Evolutionary conservation across 2,888 invertebrate genomes (phyloP).

Genomic region (Nebria salina): DNA sequence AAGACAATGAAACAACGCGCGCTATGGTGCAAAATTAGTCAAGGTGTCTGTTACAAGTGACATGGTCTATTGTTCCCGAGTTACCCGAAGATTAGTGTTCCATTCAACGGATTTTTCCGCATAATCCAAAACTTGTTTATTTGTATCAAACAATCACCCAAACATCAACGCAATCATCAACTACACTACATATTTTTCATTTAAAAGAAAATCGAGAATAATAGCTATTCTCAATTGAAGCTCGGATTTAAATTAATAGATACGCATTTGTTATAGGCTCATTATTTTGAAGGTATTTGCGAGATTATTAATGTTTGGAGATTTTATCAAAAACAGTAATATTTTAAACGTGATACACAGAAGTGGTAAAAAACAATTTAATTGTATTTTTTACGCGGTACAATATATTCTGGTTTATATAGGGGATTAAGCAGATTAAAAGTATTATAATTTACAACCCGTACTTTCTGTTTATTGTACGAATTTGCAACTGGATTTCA

Average conservation of each 20-base stretch:
- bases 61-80: constrained; percentile 38
- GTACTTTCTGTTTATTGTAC: too few relatives aligned
- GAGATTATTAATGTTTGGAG: constrained; percentile 29
- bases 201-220: neutral
- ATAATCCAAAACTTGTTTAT: constrained; percentile 7
- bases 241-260: neutral
- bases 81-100: constrained; percentile 39
- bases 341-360: too few relatives aligned
- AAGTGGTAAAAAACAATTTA: too few relatives aligned
- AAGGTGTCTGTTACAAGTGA: constrained; percentile 44
- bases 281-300: constrained; percentile 41
- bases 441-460: too few relatives aligned
- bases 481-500: too few relatives aligned
- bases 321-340: constrained; percentile 11
- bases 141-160: constrained; percentile 16
- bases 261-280: constrained; percentile 32
- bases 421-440: too few relatives aligned
- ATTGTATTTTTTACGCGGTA: too few relatives aligned
- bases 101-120: constrained; percentile 5
- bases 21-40: constrained; percentile 27
- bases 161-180: constrained; percentile 24
- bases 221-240: too few relatives aligned
- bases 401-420: too few relatives aligned
- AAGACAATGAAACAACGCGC: constrained; percentile 16
- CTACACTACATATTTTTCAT: neutral